Base-by-base conservation (phyloP, 2,113 vertebrate genomes). In the Trematomus loennbergii region DNA sequence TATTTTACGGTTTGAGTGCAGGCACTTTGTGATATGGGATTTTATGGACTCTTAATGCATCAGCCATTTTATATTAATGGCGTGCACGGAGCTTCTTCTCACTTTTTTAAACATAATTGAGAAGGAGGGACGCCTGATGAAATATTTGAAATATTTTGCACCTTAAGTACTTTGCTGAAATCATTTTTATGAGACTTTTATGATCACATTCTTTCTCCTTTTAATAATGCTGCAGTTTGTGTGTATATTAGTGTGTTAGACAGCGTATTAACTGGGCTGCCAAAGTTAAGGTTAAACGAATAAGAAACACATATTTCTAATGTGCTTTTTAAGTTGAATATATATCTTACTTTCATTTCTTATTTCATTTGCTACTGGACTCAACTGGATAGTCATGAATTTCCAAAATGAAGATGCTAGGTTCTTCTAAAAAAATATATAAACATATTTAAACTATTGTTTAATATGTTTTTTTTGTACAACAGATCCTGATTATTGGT, bases 1-100 rank as follows among this genome's bases (percentile, higher is more conserved):
- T 11, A 55, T 58, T 83, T 89, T 82, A 87, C 55, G 82, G 70
- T 72, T 76, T 87, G 74, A 89, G 86, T 88, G 89, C 80, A 75
- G 71, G 71, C 75, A 55, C 71, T 84, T 57, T 57, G 57, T 75
- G 68, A 82, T 74, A 74, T 58, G 84, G 68, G 61, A 73, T 75
- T 88, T 89, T 88, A 91, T 88, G 74, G 83, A 84, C 66, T 88
- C 82, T 83, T 85, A 86, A 86, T 85, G 84, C 72, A 71, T 79
- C 75, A 76, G 55, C 54, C 79, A 75, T 64, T 79, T 81, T 54
- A 89, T 82, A 83, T 86, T 85, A 86, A 88, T 36, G 71, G 45
- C 63, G 22, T 33, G 12, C 49, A 10, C 49, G 0, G 67, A 70
- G 55, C 72, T 33, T 49, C 65, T 33, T 55, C 66, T 67, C 59